These are phyloP conservation scores for Kryptolebias ocellatus DNA, from an alignment of 2,797 vertebrate genomes.

Conservation along the genomic window DNA sequence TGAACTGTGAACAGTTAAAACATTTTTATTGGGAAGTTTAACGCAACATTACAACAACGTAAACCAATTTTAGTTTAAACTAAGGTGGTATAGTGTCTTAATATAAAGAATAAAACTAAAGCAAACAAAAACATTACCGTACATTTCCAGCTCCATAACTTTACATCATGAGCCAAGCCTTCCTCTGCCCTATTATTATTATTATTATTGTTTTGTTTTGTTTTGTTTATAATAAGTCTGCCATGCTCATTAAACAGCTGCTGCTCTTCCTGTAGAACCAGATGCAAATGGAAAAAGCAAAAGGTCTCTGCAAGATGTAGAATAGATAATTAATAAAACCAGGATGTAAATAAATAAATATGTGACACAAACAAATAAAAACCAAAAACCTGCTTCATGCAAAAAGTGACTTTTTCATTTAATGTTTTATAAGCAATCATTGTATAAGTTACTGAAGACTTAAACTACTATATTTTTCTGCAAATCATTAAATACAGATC, in stretches of 20 bases:
- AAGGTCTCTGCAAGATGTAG: not conserved
- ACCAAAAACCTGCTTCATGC: not conserved
- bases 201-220: no score
- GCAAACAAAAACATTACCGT: not conserved
- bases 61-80: no score
- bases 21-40: no score
- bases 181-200: not conserved
- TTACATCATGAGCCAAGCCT: not conserved
- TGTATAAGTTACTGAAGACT: not conserved
- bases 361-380: not conserved
- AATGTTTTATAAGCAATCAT: not conserved
- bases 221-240: not conserved
- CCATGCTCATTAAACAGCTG: not conserved
- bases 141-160: not conserved
- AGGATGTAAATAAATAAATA: not conserved
- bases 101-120: no score
- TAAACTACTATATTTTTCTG: not conserved
- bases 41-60: no score
- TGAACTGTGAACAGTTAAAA: no score
- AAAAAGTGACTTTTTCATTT: not conserved
- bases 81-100: no score
- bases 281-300: not conserved
- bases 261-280: not conserved
- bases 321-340: not conserved
- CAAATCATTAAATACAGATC: not conserved